These are phyloP conservation scores for Galerucella nymphaeae DNA, from an alignment of 2,888 invertebrate species.

Conservation along the genomic window DNA sequence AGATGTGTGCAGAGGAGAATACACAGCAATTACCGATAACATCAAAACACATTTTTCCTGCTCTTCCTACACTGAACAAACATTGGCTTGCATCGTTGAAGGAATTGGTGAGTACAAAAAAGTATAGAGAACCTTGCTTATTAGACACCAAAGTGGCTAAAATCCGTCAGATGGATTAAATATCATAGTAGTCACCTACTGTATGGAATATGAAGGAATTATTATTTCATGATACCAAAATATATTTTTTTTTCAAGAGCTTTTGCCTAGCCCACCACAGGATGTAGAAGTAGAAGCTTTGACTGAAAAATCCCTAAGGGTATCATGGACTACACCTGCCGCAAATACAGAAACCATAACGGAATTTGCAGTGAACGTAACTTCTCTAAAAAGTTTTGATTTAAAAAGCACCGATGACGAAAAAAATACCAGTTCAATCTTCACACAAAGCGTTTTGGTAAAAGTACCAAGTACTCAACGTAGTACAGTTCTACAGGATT, in stretches of 20 bases:
- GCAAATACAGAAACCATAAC: constrained; percentile 74
- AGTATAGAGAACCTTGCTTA: no score
- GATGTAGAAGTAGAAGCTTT: constrained; percentile 78
- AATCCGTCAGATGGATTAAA: no score
- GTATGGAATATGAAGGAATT: no score
- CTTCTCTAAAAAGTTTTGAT: constrained; percentile 77
- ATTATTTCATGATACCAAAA: no score
- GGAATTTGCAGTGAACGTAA: constrained; percentile 78
- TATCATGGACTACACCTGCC: constrained; percentile 77
- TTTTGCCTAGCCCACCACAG: constrained; percentile 81
- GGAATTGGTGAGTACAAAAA: constrained; percentile 71
- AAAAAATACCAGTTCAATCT: constrained; percentile 48
- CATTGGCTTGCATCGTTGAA: constrained; percentile 84
- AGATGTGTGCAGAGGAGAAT: constrained; percentile 86
- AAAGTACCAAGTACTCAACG: constrained; percentile 73
- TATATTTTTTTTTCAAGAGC: constrained; percentile 67
- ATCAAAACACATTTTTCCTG: constrained; percentile 88
- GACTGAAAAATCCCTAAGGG: constrained; percentile 77
- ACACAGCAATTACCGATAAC: constrained; percentile 85
- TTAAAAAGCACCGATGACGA: constrained; percentile 65
- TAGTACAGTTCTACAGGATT: constrained; percentile 70
- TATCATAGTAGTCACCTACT: no score
- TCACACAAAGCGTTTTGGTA: constrained; percentile 46
- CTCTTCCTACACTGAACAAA: constrained; percentile 83
- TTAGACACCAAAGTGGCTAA: no score